Evolutionary conservation across 2,797 vertebrate species (phyloP), one percentile per base, ranked within the genome.

Genomic region (Eulemur coronatus): DNA sequence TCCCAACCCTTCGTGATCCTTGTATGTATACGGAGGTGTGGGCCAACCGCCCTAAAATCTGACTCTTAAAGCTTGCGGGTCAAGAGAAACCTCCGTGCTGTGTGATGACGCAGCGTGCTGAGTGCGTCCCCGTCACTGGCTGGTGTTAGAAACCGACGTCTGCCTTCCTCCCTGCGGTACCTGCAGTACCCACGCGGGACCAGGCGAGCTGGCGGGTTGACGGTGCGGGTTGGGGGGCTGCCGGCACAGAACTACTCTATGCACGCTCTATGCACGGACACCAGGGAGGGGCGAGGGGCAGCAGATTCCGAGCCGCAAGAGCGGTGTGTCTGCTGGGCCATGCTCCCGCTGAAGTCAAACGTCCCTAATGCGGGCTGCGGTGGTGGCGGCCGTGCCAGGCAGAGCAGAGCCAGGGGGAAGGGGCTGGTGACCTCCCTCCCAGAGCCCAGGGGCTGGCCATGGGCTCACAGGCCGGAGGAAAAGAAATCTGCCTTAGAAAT

Each of bases 281-380:
- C 28, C 15, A 7, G 14, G 18, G 14, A 2, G 22, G 13, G 57
- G 1, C 0, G 0, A 41, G 33, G 1, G 17, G 9, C 3, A 1
- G 38, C 28, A 3, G 15, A 75, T 52, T 80, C 35, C 15, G 2
- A 86, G 26, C 35, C 11, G 5, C 11, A 15, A 9, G 22, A 90
- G 43, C 35, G 4, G 4, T 28, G 7, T 6, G 55, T 7, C 61
- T 4, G 12, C 38, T 65, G 28, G 10, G 15, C 48, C n/a, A 15
- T 0, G n/a, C 3, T 43, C 28, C 91, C 35, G 33, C 57, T 57
- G 38, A 28, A 72, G 86, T 20, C 57, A 70, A 30, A 35, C 0
- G 0, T 50, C 67, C 50, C 14, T 20, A 7, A 14, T 1, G 15
- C 28, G 12, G 70, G 61, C 48, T 13, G 33, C 2, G 0, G 20